Evolutionary conservation across 2,797 vertebrate species (phyloP), one percentile per base, ranked within the genome.

Genomic region (Syngnathus acus): DNA sequence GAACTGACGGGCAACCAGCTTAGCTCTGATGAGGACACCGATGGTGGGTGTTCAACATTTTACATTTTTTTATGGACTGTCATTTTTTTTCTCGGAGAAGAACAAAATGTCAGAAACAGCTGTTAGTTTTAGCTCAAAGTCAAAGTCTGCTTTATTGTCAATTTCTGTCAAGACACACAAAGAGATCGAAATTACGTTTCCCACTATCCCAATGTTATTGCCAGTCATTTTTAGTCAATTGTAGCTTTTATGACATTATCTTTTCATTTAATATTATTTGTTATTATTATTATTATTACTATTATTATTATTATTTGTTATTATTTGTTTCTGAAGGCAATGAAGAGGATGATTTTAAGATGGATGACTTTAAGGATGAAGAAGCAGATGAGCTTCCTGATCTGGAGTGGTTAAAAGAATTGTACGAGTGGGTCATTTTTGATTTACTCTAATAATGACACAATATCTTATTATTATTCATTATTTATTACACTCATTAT

Each of bases 341-440:
- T 59, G 66, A 4, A 61, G 72, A 79, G 43, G 73, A 60, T 60
- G 57, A 59, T 17, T 19, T 38, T 19, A 59, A 39, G 37, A 59
- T 13, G 8, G 32, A 78, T 11, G 67, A 57, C 38, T 74, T 73
- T 51, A 63, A 57, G 21, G 79, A 86, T 53, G 80, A 87, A 53
- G 81, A 84, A 7, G n/a, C 54, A 45, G 45, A 64, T 7, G 37
- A 79, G 69, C 62, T 73, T 68, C 57, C 79, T 66, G 78, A 85
- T 73, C 68, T 81, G 43, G 72, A 85, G 43, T 88, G 81, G 79
- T 78, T 76, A 68, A 71, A 77, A 16, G 68, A 82, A 13, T 71
- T 82, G 19, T 72, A 61, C 59, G 72, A 84, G 88, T 89, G 65
- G 45, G 87, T 84, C 38, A 73, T 73, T 68, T 5, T 48, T 68